Base-by-base conservation (phyloP, 2,888 invertebrate species). In the Himalopsyche anomala region DNA sequence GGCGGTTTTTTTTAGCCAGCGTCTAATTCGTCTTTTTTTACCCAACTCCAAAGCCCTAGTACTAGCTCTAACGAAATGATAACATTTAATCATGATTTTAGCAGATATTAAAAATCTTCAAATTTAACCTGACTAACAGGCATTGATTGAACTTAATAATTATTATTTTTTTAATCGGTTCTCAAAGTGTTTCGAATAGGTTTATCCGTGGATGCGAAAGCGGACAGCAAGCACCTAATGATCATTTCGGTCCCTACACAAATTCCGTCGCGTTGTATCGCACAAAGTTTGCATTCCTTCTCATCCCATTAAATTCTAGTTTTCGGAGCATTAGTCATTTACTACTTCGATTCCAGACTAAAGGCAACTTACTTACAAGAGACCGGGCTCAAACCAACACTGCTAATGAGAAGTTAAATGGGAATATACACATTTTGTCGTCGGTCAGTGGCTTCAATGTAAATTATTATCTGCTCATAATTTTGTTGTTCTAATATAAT, bases 281-380 rank as follows among this genome's bases (percentile, higher is more conserved):
- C 42, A 55, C 85, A 85, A 56, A 82, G 80, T 83, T 83, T 82
- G 84, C 83, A 85, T 85, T 79, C 81, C 83, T 80, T 84, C 82
- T 87, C 80, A 62, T 28, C 82, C 84, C 87, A 86, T 87, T 87
- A 87, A 84, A 86, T 56, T 83, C 42, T 80, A 84, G 87, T 86
- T 87, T 87, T 84, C 85, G 51, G 83, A 69, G 84, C 87, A 87
- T 87, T 86, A 84, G 84, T 87, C 87, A 85, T 87, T 56, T 80
- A 80, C 81, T 36, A n/a, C 62, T 56, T 19, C 62, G 62, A 62
- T 62, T 19, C 8, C 28, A 19, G 19, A 15, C 51, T 51, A 28
- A 62, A 19, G 19, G n/a, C 19, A 28, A 19, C 62, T 62, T 19
- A 62, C 62, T 62, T 62, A 62, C 62, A 62, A 62, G 62, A 62